Evolutionary conservation across 2,113 vertebrate genomes (phyloP).

Genomic region (Cyanoderma ruficeps): DNA sequence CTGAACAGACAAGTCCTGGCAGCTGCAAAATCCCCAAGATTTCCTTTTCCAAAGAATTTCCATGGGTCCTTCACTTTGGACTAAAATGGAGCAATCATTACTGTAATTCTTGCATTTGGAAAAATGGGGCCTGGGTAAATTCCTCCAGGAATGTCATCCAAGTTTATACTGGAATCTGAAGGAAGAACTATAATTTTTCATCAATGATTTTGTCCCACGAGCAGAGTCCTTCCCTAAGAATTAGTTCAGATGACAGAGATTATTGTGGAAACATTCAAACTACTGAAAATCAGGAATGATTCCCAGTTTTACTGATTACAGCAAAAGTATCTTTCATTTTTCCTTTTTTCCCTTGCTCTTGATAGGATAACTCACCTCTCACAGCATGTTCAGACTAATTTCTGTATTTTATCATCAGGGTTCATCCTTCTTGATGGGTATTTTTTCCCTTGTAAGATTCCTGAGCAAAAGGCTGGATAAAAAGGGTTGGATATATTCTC

Average conservation of each 20-base stretch:
- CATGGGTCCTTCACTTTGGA: rapidly evolving
- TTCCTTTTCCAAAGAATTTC: not conserved
- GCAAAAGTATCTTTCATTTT: not conserved
- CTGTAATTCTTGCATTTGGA: not conserved
- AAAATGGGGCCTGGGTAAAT: not conserved
- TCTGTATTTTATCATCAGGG: not conserved
- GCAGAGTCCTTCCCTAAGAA: not conserved
- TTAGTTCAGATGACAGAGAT: not conserved
- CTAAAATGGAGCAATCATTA: rapidly evolving
- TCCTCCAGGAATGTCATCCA: not conserved
- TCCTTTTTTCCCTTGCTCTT: not conserved
- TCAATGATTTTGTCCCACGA: not conserved
- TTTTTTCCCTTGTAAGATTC: not conserved
- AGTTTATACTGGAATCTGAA: not conserved
- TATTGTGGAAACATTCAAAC: not conserved
- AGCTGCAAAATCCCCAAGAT: not conserved
- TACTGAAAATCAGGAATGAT: not conserved
- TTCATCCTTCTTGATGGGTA: not conserved
- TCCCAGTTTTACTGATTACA: not conserved
- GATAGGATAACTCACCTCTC: not conserved
- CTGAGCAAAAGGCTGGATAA: not conserved
- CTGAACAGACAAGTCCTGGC: not conserved
- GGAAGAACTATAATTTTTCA: not conserved
- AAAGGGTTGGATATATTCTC: not conserved
- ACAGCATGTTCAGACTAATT: not conserved